Evolutionary conservation across 2,797 vertebrate species (phyloP).

Genomic region (Allobates femoralis): DNA sequence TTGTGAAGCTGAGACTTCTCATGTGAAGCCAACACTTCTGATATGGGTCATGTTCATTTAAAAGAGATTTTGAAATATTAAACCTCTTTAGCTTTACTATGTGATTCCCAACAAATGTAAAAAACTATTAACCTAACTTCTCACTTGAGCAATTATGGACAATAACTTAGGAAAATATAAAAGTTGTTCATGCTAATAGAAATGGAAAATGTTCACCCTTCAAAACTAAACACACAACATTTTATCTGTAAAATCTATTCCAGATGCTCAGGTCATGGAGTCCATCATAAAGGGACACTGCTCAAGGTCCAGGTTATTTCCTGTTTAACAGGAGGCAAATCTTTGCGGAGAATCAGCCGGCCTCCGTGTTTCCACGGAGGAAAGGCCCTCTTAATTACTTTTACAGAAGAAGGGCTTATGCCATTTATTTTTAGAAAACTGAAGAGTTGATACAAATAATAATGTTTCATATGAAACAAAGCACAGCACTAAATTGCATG

Average conservation of each 20-base stretch:
- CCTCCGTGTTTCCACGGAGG: conserved; percentile 15
- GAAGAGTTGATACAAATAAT: background rate
- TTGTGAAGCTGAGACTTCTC: too few relatives aligned
- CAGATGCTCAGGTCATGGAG: conserved; percentile 73
- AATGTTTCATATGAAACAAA: background rate
- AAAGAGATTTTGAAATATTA: background rate
- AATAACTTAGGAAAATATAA: background rate
- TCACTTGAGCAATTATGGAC: background rate
- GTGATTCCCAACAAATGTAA: background rate
- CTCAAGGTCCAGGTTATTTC: conserved; percentile 69
- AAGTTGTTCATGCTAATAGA: background rate
- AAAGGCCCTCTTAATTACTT: conserved; percentile 40
- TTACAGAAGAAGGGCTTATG: conserved; percentile 41
- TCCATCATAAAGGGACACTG: conserved; percentile 68
- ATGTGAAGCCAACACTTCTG: background rate
- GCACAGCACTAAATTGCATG: background rate
- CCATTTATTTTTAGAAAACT: background rate
- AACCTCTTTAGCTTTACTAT: background rate
- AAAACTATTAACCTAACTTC: background rate
- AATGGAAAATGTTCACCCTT: conserved; percentile 28
- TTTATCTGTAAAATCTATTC: conserved; percentile 71
- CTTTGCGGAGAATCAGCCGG: conserved; percentile 64
- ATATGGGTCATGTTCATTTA: background rate
- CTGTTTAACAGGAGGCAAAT: conserved; percentile 65
- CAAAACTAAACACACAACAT: conserved; percentile 5